A percentile compares a stretch with the other conserved stretches of the same genome.
Evolutionary conservation across 2,888 invertebrate species (phyloP).

Genomic region (Zele albiditarsus): DNA sequence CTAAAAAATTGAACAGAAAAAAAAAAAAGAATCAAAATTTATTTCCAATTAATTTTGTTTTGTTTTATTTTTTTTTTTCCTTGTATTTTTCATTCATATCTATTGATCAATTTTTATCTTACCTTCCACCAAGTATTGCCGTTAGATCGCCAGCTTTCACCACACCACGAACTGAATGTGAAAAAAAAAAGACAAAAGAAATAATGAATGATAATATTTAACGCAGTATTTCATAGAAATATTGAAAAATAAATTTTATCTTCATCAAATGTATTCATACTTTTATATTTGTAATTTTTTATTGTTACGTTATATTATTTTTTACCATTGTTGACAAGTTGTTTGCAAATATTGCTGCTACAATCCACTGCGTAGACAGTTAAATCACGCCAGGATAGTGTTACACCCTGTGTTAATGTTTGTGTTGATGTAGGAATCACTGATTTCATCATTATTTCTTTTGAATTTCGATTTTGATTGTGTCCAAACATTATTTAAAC

Average conservation of each 20-base stretch:
- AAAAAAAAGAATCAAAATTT: conserved; percentile 30
- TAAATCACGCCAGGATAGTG: conserved; percentile 86
- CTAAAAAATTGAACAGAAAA: conserved; percentile 73
- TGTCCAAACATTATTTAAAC: conserved; percentile 41
- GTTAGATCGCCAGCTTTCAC: conserved; percentile 87
- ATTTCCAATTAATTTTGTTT: too few relatives aligned
- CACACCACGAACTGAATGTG: conserved; percentile 81
- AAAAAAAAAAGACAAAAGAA: conserved; percentile 23
- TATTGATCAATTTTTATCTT: conserved; percentile 58
- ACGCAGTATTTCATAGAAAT: conserved; percentile 9
- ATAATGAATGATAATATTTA: conserved; percentile 14
- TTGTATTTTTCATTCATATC: neutral
- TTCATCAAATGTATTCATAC: neutral
- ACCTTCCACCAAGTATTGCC: conserved; percentile 91
- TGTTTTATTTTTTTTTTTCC: too few relatives aligned
- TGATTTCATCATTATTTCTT: conserved; percentile 35
- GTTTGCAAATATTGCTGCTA: conserved; percentile 75
- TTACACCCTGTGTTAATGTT: conserved; percentile 74
- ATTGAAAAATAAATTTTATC: neutral
- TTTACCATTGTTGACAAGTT: conserved; percentile 85
- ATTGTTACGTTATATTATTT: neutral
- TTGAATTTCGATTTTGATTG: conserved; percentile 4
- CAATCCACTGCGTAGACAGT: conserved; percentile 79
- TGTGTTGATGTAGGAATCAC: neutral
- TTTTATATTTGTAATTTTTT: neutral